A percentile compares a stretch with the other conserved stretches of the same genome.
Conservation (phyloP, 2,797 vertebrate species). For the Coregonus suidteri region DNA sequence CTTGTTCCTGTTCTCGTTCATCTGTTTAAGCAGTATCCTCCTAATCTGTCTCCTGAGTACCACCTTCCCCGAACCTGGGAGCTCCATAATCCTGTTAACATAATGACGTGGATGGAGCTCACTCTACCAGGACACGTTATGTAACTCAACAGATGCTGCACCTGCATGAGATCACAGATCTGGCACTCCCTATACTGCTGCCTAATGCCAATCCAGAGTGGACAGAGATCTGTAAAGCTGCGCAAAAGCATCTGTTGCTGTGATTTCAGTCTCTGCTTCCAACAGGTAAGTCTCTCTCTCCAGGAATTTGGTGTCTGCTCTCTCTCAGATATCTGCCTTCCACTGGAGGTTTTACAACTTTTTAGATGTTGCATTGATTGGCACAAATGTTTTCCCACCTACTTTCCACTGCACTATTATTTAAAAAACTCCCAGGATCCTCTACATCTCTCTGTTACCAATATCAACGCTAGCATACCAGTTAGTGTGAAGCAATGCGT, state of each 20-base stretch:
- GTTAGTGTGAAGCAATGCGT: background rate
- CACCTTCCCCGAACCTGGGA: background rate
- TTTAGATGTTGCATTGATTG: background rate
- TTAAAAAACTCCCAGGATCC: background rate
- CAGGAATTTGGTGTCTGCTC: background rate
- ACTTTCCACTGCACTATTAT: background rate
- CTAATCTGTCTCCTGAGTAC: background rate
- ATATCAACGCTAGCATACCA: background rate
- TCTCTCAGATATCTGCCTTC: background rate
- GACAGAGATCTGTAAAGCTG: conserved; percentile 24
- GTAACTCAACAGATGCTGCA: conserved; percentile 14
- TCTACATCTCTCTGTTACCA: background rate
- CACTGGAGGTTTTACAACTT: background rate
- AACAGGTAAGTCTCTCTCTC: background rate
- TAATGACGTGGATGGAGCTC: conserved; percentile 11
- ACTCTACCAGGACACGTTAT: conserved; percentile 5
- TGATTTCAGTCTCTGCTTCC: too few species aligned
- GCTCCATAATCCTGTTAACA: conserved; percentile 44
- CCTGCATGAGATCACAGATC: conserved; percentile 17
- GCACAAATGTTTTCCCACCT: background rate
- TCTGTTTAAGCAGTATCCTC: conserved; percentile 22
- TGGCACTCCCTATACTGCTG: background rate
- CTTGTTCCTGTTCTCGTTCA: conserved; percentile 11
- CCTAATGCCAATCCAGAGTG: background rate
- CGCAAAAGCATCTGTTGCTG: background rate